Base-by-base conservation (phyloP, 2,888 invertebrate species). In the Graphium colonna region DNA sequence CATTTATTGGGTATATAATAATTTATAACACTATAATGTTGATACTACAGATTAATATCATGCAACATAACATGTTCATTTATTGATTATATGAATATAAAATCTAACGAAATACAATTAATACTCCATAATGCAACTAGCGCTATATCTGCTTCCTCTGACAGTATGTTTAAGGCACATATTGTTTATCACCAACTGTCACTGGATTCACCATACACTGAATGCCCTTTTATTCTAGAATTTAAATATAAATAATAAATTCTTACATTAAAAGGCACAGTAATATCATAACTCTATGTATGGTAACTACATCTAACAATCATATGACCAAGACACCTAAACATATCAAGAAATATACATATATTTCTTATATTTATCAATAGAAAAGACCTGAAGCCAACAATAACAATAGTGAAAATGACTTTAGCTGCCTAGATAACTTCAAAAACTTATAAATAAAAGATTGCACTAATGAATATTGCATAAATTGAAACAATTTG, bases 121-220 rank as follows among this genome's bases (percentile, higher is more conserved):
- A 79, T 81, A 81, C 81, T 82, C 80, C 80, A 70, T 68, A 48
- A 15, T 39, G 48, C 53, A 53, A 53, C 33, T 31, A 49, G 42
- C 51, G 42, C 42, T 39, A 10, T 17, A n/a, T 51, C 47, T 48
- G 43, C 31, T 43, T 21, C 36, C 9, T 21, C 41, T 36, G 21
- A 15, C 38, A 48, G 53, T 43, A 53, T 28, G 10, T 39, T 10
- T 53, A 53, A 53, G 53, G 53, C 53, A 53, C 53, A 13, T 10
- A 42, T 12, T 16, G 41, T 17, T 15, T n/a, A 33, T 17, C 10
- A 42, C 40, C 33, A 41, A 41, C 21, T 21, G 16, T 36, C 51
- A 48, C 46, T 48, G 51, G 46, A 33, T 26, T 10, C 33, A 42
- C 8, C 16, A 15, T 28, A 17, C 28, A 10, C 10, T 33, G n/a